Evolutionary conservation across 2,797 vertebrate genomes (phyloP).

Genomic region (Mycteria americana): DNA sequence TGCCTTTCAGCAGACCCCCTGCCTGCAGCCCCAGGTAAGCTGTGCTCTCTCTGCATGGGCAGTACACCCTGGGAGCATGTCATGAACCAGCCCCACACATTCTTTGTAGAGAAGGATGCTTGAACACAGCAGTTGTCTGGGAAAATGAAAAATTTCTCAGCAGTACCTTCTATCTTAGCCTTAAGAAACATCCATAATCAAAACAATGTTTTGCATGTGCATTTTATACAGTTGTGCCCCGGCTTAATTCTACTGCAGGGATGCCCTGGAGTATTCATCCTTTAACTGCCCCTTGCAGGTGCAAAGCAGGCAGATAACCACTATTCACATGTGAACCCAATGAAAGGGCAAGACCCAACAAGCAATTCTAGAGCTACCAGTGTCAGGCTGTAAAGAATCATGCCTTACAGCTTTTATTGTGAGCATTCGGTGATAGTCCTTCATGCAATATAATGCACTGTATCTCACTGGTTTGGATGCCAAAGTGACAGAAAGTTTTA

Average conservation of each 20-base stretch:
- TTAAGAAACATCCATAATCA: background rate
- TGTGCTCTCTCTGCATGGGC: rapidly evolving
- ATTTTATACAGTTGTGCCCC: background rate
- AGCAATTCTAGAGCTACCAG: background rate
- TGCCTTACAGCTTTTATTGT: too few relatives aligned
- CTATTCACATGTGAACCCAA: background rate
- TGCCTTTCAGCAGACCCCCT: background rate
- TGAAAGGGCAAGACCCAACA: background rate
- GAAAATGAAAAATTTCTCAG: background rate
- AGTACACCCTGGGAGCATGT: rapidly evolving
- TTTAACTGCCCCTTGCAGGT: background rate
- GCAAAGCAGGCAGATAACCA: background rate
- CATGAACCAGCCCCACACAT: background rate
- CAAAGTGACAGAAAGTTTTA: background rate
- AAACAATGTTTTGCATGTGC: background rate
- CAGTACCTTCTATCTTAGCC: background rate
- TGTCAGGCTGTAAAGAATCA: too few relatives aligned
- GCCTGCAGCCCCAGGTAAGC: background rate
- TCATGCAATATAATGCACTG: rapidly evolving
- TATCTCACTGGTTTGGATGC: background rate
- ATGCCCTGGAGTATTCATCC: background rate
- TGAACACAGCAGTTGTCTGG: background rate
- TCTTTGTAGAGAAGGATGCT: background rate
- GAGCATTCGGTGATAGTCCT: background rate
- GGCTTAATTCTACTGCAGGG: background rate